Evolutionary conservation across 2,113 vertebrate species (phyloP).

Genomic region (Sylvietta virens): DNA sequence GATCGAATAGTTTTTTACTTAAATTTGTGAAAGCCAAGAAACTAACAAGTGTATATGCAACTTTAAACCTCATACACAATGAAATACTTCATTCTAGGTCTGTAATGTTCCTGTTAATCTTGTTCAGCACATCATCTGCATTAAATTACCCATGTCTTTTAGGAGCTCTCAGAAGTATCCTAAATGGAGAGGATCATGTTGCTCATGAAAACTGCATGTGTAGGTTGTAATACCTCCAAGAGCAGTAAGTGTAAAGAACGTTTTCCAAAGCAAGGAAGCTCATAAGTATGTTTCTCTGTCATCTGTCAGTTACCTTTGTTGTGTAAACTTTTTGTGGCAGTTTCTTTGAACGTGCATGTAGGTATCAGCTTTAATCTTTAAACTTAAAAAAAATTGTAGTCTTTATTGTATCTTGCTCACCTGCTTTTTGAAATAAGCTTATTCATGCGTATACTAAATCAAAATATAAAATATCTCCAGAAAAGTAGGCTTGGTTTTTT

Average conservation of each 20-base stretch:
- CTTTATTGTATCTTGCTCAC: background rate
- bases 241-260: background rate
- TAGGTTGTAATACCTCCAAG: background rate
- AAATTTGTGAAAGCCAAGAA: background rate
- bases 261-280: background rate
- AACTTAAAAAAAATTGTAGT: background rate
- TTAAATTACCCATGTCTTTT: background rate
- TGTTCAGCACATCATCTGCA: background rate
- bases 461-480: background rate
- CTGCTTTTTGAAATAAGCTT: background rate
- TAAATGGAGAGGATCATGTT: background rate
- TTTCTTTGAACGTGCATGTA: background rate
- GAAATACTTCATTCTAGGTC: background rate
- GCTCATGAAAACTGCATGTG: background rate
- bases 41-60: background rate
- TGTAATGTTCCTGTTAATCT: background rate
- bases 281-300: background rate
- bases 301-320: background rate
- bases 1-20: background rate
- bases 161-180: background rate
- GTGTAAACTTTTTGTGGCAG: background rate
- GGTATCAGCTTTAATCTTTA: background rate
- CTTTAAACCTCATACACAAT: background rate
- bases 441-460: background rate
- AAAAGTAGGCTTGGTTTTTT: background rate